Conservation (phyloP, 2,888 invertebrate species). For the Hirtodrosophila trivittata region DNA sequence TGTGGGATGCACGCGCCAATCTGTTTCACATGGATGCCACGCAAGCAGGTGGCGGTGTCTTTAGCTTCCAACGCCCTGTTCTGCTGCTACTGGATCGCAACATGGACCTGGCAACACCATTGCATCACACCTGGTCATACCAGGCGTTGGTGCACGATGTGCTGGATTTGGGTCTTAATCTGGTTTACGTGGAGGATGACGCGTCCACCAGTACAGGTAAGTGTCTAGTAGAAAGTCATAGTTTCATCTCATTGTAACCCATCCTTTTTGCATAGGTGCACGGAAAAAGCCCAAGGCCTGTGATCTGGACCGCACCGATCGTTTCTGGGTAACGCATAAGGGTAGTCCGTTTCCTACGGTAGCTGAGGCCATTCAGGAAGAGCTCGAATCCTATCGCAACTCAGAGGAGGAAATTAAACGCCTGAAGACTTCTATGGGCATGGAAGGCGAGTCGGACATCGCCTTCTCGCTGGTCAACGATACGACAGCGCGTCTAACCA, state of each 20-base stretch:
- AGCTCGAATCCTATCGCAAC: conserved; percentile 95
- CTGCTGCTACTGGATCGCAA: conserved; percentile 96
- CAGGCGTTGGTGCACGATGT: conserved; percentile 99
- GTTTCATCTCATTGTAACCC: not conserved
- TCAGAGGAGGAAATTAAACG: conserved; percentile 99
- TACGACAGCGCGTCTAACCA: conserved; percentile 96
- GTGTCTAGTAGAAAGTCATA: conserved; percentile 4
- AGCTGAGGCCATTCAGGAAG: conserved; percentile 99
- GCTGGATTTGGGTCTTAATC: conserved; percentile 94
- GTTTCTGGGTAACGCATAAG: conserved; percentile 96
- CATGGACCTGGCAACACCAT: conserved; percentile 97
- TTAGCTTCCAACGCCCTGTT: conserved; percentile 96
- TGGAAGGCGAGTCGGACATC: conserved; percentile 94
- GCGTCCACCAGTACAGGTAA: conserved; percentile 81
- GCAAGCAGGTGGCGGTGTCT: conserved; percentile 88
- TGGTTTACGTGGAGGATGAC: conserved; percentile 89
- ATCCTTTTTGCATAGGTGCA: conserved; percentile 82
- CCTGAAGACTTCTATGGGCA: conserved; percentile 96
- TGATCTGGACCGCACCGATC: conserved; percentile 94
- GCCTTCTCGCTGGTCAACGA: conserved; percentile 95
- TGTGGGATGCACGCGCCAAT: conserved; percentile 98
- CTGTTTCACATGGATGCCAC: conserved; percentile 94
- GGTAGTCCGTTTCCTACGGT: conserved; percentile 97
- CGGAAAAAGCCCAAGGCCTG: conserved; percentile 93
- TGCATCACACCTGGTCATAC: conserved; percentile 99